Evolutionary conservation across 1,140 invertebrate species (phyloP), one percentile per base, ranked within the genome.

Genomic region (Lineus longissimus): DNA sequence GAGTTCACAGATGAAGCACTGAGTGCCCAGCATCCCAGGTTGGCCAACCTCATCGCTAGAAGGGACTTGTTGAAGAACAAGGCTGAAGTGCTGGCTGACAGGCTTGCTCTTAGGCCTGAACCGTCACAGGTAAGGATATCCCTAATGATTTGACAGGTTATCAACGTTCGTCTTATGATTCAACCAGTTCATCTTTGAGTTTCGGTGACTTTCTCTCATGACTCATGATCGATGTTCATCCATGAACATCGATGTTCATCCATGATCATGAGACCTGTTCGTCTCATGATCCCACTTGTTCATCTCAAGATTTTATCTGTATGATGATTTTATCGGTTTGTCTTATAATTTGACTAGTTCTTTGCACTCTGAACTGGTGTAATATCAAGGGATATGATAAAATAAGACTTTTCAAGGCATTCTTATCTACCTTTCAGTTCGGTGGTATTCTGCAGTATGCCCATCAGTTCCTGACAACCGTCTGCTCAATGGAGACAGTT

Each of bases 31-130:
- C 76, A 78, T 59, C 75, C 74, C 9, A 59, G 67, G 51, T 57
- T 76, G 17, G 29, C 54, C 22, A 58, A 69, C 45, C 64, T 77
- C 41, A 60, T 62, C 13, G 43, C 63, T 31, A 63, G 63, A 62
- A 62, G 51, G 54, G 13, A 55, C 0, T 13, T 64, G 23, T 64
- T 79, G 23, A 57, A 60, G 25, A 40, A 56, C 17, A 60, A 68
- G 11, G 64, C 69, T 36, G 31, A 55, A n/a, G 27, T 61, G 6
- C 47, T 78, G 29, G 40, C 69, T 47, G 47, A 63, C 23, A 66
- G 70, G 47, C 55, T 64, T 55, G 75, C 75, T 1, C 73, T 69
- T 61, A 72, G 77, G 62, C 76, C 76, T 25, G 43, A 63, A 1
- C 56, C 60, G n/a, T 70, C 70, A 45, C 75, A 76, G 72, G 73